Evolutionary conservation across 2,113 vertebrate species (phyloP).

Genomic region (Tenrec ecaudatus): DNA sequence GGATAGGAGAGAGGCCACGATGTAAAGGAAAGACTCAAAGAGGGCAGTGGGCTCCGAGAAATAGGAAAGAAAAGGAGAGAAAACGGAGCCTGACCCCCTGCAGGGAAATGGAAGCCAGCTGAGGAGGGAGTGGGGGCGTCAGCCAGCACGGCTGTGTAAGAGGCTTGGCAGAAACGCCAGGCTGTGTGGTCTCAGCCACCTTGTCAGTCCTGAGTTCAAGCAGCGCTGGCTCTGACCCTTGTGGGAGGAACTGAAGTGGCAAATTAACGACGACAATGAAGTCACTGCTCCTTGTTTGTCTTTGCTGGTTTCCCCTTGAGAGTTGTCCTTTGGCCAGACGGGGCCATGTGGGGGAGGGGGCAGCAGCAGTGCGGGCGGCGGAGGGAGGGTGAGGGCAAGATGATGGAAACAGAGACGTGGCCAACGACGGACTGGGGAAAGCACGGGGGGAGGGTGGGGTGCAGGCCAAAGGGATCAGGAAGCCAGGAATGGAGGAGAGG

Average conservation of each 20-base stretch:
- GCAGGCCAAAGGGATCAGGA: neutral
- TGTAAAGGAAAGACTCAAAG: neutral
- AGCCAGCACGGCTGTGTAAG: neutral
- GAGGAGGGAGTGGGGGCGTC: neutral
- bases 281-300: slow-evolving; percentile 83
- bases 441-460: neutral
- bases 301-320: slow-evolving; percentile 82
- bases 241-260: slow-evolving; percentile 81
- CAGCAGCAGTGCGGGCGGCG: slow-evolving; percentile 9
- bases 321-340: slow-evolving; percentile 80
- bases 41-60: neutral
- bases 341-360: slow-evolving; percentile 71
- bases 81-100: neutral
- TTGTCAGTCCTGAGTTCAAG: slow-evolving; percentile 75
- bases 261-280: slow-evolving; percentile 83
- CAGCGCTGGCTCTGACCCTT: slow-evolving; percentile 73
- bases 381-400: neutral
- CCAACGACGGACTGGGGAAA: neutral
- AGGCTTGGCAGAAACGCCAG: neutral
- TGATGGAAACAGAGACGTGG: neutral
- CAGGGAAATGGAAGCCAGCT: neutral
- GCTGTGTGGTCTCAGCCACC: neutral
- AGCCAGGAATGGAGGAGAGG: neutral
- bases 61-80: neutral
- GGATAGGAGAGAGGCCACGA: neutral